Percentiles rank a stretch among this genome's conserved stretches.
These are phyloP conservation scores for Siniperca scherzeri DNA, from an alignment of 2,797 vertebrate genomes.

Conservation along the genomic window DNA sequence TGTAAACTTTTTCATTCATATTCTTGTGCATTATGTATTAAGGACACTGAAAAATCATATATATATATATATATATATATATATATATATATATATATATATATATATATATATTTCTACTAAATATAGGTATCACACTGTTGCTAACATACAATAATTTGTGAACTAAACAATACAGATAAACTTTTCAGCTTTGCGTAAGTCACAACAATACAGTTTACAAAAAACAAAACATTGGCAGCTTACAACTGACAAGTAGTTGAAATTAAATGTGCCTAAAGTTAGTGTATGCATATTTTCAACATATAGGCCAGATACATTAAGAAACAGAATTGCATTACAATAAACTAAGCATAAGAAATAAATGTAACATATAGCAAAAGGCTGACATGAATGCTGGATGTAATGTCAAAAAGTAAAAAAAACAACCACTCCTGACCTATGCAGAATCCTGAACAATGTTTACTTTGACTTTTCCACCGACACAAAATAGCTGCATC, in stretches of 20 bases:
- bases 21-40: slow-evolving; percentile 4
- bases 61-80: too few species aligned
- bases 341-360: not conserved
- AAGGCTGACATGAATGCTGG: slow-evolving; percentile 18
- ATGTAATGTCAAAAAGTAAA: slow-evolving; percentile 9
- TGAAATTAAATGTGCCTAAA: not conserved
- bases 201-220: slow-evolving; percentile 33
- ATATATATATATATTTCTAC: too few species aligned
- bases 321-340: not conserved
- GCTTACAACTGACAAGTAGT: not conserved
- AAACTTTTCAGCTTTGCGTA: slow-evolving; percentile 18
- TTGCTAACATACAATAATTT: slow-evolving; percentile 18
- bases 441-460: slow-evolving; percentile 17
- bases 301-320: not conserved
- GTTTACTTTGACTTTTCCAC: slow-evolving; percentile 41
- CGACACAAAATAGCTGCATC: slow-evolving; percentile 36
- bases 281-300: slow-evolving; percentile 3
- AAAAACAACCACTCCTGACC: slow-evolving; percentile 27
- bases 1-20: slow-evolving; percentile 59
- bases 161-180: slow-evolving; percentile 17
- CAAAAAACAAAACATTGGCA: slow-evolving; percentile 16
- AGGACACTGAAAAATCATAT: not conserved
- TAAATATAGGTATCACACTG: not conserved
- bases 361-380: slow-evolving; percentile 27
- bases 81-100: too few species aligned